Percentiles rank a stretch among this genome's conserved stretches.
Conservation (phyloP, 2,888 invertebrate species). For the Erannis defoliaria region DNA sequence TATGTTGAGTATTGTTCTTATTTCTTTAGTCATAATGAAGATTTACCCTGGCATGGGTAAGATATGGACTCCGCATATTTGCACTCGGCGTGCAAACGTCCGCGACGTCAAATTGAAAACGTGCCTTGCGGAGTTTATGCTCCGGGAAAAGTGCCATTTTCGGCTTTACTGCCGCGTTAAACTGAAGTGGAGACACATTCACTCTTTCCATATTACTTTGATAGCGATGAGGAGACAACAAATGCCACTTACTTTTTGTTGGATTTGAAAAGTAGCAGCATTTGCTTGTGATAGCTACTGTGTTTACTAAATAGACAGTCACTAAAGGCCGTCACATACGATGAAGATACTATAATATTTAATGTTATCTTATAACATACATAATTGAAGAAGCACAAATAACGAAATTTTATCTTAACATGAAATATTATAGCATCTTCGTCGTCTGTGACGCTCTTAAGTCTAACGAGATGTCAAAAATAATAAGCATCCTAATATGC, state of each 20-base stretch:
- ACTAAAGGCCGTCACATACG: too few species aligned
- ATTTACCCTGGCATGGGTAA: neutral
- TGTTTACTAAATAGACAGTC: too few species aligned
- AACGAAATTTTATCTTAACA: too few species aligned
- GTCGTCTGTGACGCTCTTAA: too few species aligned
- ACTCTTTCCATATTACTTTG: constrained; percentile 31
- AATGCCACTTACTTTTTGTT: constrained; percentile 12
- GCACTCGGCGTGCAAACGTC: constrained; percentile 33
- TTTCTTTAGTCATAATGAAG: neutral
- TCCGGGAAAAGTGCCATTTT: constrained; percentile 40
- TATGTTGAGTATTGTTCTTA: neutral
- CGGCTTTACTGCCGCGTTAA: constrained; percentile 36
- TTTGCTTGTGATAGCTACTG: neutral
- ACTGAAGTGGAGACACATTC: constrained; percentile 38
- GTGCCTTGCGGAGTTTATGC: constrained; percentile 40
- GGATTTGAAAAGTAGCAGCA: neutral
- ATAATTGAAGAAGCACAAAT: too few species aligned
- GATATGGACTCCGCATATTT: constrained; percentile 22
- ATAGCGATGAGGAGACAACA: constrained; percentile 25
- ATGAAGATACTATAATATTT: too few species aligned
- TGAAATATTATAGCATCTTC: too few species aligned
- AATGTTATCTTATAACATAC: too few species aligned
- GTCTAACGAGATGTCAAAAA: neutral
- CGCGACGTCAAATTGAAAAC: constrained; percentile 43
- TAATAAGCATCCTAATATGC: neutral